These are phyloP conservation scores for Polyommatus iphigenia DNA, from an alignment of 2,888 invertebrate species.

Conservation along the genomic window DNA sequence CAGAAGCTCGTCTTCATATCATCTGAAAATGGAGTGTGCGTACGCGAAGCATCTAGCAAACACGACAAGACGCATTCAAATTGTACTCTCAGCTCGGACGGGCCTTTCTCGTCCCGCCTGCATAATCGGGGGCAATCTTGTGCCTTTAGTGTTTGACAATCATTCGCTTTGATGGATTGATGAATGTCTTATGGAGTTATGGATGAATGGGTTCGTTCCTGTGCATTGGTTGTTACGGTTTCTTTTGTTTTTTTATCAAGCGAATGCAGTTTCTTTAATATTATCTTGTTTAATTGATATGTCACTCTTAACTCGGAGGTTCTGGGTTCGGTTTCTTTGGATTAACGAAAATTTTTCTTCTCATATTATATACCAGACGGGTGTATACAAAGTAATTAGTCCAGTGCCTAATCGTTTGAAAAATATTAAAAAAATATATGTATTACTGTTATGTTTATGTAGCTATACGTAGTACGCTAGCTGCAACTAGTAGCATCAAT, in stretches of 20 bases:
- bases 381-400: no score
- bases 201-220: not conserved
- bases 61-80: conserved; percentile 70
- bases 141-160: conserved; percentile 42
- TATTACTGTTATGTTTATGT: no score
- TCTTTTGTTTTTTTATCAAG: not conserved
- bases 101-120: conserved; percentile 53
- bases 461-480: no score
- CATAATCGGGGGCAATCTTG: conserved; percentile 61
- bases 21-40: conserved; percentile 70
- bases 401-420: no score
- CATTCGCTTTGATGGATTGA: conserved; percentile 36
- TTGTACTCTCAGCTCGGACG: conserved; percentile 56
- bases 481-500: no score
- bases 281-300: not conserved
- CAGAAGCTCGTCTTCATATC: conserved; percentile 60
- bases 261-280: not conserved
- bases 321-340: no score
- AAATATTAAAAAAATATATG: no score
- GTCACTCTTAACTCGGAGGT: no score
- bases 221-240: not conserved
- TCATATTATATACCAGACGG: no score
- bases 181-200: conserved; percentile 23
- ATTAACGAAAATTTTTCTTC: no score
- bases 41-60: conserved; percentile 59